A percentile compares a stretch with the other conserved stretches of the same genome.
phyloP scores from a whole-genome alignment of 2,797 vertebrate genomes.

The Sebastes iracundus region DNA sequence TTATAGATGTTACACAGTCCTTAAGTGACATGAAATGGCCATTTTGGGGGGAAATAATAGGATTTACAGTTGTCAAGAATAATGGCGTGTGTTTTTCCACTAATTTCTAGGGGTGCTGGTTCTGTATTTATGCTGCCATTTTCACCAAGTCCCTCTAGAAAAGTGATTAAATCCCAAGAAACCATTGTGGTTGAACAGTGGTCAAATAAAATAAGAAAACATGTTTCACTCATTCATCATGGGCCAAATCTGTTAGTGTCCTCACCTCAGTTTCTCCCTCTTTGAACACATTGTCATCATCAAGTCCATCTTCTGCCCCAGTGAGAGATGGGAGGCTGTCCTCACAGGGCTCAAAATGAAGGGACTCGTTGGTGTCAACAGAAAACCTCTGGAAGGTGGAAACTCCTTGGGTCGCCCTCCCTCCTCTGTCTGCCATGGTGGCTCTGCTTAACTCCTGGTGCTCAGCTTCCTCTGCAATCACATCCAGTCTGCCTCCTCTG shows the following conservation, averaged over 20 bases:
- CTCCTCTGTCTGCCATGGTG: constrained; percentile 45
- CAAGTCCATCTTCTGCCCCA: constrained; percentile 48
- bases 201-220: background rate
- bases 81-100: background rate
- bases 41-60: background rate
- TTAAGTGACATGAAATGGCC: background rate
- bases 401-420: background rate
- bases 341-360: constrained; percentile 71
- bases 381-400: constrained; percentile 73
- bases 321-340: constrained; percentile 56
- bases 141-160: background rate
- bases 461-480: constrained; percentile 82
- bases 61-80: background rate
- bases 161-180: background rate
- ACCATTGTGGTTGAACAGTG: background rate
- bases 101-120: background rate
- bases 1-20: background rate
- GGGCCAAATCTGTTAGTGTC: background rate
- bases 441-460: constrained; percentile 52
- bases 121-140: background rate
- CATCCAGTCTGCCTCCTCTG: constrained; percentile 77
- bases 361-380: constrained; percentile 70
- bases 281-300: constrained; percentile 67
- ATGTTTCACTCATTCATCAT: background rate
- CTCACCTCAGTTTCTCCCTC: constrained; percentile 56